Conservation (phyloP, 2,888 invertebrate species). For the Synergus laeviventris region DNA sequence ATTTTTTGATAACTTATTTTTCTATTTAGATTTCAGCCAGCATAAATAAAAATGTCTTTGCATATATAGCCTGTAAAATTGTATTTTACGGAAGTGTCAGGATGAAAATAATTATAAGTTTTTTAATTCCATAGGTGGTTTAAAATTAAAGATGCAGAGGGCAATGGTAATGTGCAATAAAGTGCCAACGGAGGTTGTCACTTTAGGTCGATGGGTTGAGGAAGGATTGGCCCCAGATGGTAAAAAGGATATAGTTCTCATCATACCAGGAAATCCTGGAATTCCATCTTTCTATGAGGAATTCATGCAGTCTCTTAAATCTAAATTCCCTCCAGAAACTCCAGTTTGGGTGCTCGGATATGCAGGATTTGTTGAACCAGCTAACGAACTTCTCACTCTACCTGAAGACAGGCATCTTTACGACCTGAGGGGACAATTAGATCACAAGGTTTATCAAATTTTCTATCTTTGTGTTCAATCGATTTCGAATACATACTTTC, state of each 20-base stretch:
- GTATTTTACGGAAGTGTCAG: too few relatives aligned
- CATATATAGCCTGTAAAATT: too few relatives aligned
- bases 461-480: neutral
- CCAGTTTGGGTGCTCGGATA: constrained; percentile 91
- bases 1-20: neutral
- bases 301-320: constrained; percentile 83
- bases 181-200: constrained; percentile 84
- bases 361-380: constrained; percentile 88
- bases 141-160: constrained; percentile 72
- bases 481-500: neutral
- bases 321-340: constrained; percentile 78
- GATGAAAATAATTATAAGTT: too few relatives aligned
- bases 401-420: constrained; percentile 79
- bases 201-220: constrained; percentile 84
- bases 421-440: constrained; percentile 86
- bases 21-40: too few relatives aligned
- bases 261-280: constrained; percentile 94
- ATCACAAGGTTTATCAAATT: constrained; percentile 82
- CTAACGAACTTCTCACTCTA: neutral
- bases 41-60: too few relatives aligned
- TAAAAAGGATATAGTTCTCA: constrained; percentile 82
- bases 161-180: constrained; percentile 80
- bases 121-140: neutral
- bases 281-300: constrained; percentile 87
- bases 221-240: constrained; percentile 78